Evolutionary conservation across 2,113 vertebrate genomes (phyloP).

Genomic region (Sinocyclocheilus maitianheensis): DNA sequence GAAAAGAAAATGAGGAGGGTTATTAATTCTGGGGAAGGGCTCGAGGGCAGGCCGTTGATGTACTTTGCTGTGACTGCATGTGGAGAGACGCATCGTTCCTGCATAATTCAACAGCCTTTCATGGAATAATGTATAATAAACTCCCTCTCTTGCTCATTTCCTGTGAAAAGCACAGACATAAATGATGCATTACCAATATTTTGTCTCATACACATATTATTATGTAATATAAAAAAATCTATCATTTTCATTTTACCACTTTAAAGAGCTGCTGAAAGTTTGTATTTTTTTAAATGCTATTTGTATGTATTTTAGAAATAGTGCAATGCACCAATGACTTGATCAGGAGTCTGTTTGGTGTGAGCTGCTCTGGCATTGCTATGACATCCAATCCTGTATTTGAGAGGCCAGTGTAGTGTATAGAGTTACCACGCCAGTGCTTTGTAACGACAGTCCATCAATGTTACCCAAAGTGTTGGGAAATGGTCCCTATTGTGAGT

Average conservation of each 20-base stretch:
- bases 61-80: slow-evolving; percentile 36
- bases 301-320: background rate
- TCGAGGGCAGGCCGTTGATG: slow-evolving; percentile 27
- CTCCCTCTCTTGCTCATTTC: background rate
- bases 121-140: slow-evolving; percentile 28
- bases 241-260: background rate
- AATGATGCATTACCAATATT: slow-evolving; percentile 16
- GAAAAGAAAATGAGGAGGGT: background rate
- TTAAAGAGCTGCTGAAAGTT: background rate
- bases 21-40: slow-evolving; percentile 5
- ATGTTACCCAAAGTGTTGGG: slow-evolving; percentile 43
- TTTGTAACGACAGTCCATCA: slow-evolving; percentile 28
- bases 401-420: slow-evolving; percentile 33
- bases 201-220: background rate
- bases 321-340: background rate
- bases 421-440: slow-evolving; percentile 38
- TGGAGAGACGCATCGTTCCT: slow-evolving; percentile 37
- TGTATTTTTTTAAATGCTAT: background rate
- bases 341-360: slow-evolving; percentile 6
- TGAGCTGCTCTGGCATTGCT: slow-evolving; percentile 15
- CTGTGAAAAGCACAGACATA: background rate
- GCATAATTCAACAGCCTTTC: slow-evolving; percentile 56
- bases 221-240: background rate
- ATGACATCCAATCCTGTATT: slow-evolving; percentile 54
- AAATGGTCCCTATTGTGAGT: slow-evolving; percentile 46